Evolutionary conservation across 2,113 vertebrate genomes (phyloP).

Genomic region (Philantomba maxwellii): DNA sequence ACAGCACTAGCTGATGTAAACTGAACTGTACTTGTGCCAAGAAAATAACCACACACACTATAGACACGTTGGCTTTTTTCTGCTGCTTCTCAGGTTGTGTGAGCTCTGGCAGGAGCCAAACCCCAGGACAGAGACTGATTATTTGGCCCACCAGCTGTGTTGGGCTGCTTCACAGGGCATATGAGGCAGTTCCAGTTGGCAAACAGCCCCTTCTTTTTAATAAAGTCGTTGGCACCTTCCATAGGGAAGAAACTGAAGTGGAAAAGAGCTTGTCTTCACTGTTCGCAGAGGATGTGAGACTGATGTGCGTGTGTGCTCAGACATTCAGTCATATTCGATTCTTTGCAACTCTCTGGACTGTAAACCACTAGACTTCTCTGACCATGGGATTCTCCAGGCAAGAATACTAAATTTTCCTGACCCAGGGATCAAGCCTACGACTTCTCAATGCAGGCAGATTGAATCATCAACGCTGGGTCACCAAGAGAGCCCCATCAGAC

Average conservation of each 20-base stretch:
- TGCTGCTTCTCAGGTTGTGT: not conserved
- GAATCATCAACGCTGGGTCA: not conserved
- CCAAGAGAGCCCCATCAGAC: not conserved
- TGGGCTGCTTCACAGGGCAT: not conserved
- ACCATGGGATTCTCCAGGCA: not conserved
- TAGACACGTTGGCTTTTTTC: not conserved
- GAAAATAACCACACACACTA: not conserved
- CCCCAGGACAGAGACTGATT: not conserved
- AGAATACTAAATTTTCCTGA: not conserved
- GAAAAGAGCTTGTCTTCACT: not conserved
- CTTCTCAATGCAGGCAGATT: not conserved
- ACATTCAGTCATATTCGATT: not conserved
- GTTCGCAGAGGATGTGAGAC: not conserved
- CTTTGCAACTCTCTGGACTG: not conserved
- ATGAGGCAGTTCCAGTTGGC: not conserved
- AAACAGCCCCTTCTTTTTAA: slow-evolving; percentile 3
- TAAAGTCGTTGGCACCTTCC: not conserved
- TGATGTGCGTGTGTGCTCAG: not conserved
- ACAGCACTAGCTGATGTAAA: not conserved
- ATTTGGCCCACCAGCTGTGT: not conserved
- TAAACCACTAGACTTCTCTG: not conserved
- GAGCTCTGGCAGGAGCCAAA: not conserved
- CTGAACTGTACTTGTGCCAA: not conserved
- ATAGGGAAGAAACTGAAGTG: not conserved
- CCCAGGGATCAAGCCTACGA: not conserved